phyloP scores from a whole-genome alignment of 1,140 invertebrate species.

The Drosophila lacertosa region DNA sequence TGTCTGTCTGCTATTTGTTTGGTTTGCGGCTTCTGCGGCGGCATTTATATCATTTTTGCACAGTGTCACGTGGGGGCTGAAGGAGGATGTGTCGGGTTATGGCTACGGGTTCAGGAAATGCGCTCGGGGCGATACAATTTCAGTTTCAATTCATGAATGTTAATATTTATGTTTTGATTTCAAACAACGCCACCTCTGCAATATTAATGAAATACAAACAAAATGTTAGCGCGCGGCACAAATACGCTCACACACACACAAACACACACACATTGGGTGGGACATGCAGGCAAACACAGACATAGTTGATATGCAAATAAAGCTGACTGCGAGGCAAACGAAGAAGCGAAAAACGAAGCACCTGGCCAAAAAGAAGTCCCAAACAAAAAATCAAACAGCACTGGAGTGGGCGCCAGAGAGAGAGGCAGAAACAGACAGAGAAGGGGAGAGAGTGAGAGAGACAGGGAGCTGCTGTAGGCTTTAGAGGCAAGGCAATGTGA shows the following conservation, averaged over 20 bases:
- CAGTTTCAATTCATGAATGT: conserved; percentile 82
- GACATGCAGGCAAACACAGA: conserved; percentile 35
- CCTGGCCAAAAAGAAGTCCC: conserved; percentile 66
- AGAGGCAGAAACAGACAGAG: neutral
- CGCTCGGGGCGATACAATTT: conserved; percentile 67
- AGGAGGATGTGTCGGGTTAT: conserved; percentile 9
- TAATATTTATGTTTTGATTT: conserved; percentile 83
- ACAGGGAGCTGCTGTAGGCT: too few relatives aligned
- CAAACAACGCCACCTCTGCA: conserved; percentile 82
- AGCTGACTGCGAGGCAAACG: conserved; percentile 58
- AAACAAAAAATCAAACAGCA: conserved; percentile 54
- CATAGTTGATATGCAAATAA: conserved; percentile 79
- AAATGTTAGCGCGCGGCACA: conserved; percentile 71
- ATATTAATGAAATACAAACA: conserved; percentile 83
- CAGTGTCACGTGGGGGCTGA: conserved; percentile 5
- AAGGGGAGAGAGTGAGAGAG: neutral
- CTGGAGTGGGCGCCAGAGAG: conserved; percentile 5
- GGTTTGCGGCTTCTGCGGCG: conserved; percentile 74
- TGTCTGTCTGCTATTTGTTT: conserved; percentile 60
- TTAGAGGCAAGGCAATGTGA: conserved; percentile 37
- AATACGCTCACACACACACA: conserved; percentile 25
- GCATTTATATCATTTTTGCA: conserved; percentile 76
- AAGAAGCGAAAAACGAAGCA: conserved; percentile 42
- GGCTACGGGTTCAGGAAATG: conserved; percentile 58
- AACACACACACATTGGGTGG: conserved; percentile 13